Evolutionary conservation across 2,113 vertebrate genomes (phyloP).

Genomic region (Bubalus kerabau): DNA sequence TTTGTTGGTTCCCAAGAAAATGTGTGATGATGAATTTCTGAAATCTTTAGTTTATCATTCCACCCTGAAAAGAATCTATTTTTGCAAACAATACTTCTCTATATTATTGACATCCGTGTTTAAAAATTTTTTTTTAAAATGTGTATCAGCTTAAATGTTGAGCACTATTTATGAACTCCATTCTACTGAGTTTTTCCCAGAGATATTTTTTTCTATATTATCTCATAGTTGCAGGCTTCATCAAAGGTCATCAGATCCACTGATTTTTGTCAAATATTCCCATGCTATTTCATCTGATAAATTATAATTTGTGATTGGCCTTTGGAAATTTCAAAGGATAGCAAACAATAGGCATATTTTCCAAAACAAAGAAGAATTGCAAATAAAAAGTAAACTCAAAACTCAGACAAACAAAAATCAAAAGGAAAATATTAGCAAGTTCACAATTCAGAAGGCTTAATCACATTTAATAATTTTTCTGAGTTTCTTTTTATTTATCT

Average conservation of each 20-base stretch:
- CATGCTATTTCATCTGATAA: conserved; percentile 67
- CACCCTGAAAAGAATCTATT: conserved; percentile 62
- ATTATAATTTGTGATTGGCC: conserved; percentile 61
- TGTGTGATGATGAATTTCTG: conserved; percentile 69
- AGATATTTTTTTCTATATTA: conserved; percentile 67
- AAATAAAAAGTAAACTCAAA: conserved; percentile 53
- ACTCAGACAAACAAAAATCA: conserved; percentile 23
- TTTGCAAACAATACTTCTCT: conserved; percentile 73
- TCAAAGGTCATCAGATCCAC: conserved; percentile 71
- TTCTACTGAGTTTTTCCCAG: conserved; percentile 66
- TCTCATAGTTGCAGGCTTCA: conserved; percentile 70
- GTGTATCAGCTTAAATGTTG: conserved; percentile 67
- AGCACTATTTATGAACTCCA: conserved; percentile 68
- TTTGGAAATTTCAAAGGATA: conserved; percentile 62
- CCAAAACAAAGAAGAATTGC: conserved; percentile 53
- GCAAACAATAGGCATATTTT: conserved; percentile 50
- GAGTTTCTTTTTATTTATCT: conserved; percentile 31
- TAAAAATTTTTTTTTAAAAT: background rate
- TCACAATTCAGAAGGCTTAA: conserved; percentile 14
- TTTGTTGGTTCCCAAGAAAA: conserved; percentile 70
- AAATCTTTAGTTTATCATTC: conserved; percentile 77
- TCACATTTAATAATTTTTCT: background rate
- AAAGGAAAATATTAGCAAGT: background rate
- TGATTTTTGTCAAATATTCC: conserved; percentile 67
- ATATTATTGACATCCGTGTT: conserved; percentile 65